Evolutionary conservation across 2,888 invertebrate genomes (phyloP).

Genomic region (Acronicta psi): DNA sequence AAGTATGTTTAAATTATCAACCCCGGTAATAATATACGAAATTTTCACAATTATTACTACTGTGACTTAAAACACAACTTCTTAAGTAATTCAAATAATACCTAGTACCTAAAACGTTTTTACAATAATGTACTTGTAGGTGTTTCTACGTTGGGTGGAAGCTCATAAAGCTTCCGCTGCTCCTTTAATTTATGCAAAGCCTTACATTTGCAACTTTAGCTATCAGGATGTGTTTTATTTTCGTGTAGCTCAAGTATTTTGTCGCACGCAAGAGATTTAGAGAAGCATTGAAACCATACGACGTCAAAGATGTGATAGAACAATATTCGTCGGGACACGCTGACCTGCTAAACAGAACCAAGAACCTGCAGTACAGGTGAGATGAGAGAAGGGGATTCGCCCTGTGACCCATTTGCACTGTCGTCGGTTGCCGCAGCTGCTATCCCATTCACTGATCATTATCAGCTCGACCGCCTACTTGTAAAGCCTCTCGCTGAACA

Average conservation of each 20-base stretch:
- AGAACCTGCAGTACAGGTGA: slow-evolving; percentile 95
- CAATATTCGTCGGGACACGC: slow-evolving; percentile 97
- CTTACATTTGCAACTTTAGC: slow-evolving; percentile 54
- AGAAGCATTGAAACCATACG: slow-evolving; percentile 97
- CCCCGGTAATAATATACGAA: background rate
- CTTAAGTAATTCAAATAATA: slow-evolving; percentile 7
- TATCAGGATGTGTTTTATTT: slow-evolving; percentile 82
- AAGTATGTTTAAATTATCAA: slow-evolving; percentile 1
- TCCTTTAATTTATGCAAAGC: slow-evolving; percentile 18
- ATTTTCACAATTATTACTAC: slow-evolving; percentile 1
- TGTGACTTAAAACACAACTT: slow-evolving; percentile 11
- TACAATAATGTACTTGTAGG: slow-evolving; percentile 4
- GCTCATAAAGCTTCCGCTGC: background rate
- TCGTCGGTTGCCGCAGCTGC: slow-evolving; percentile 52
- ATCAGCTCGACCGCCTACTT: slow-evolving; percentile 55
- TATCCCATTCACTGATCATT: slow-evolving; percentile 66
- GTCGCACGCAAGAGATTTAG: slow-evolving; percentile 97
- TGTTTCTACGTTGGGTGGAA: background rate
- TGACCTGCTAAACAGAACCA: slow-evolving; percentile 95
- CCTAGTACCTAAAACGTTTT: slow-evolving; percentile 5
- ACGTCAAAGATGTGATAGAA: slow-evolving; percentile 98
- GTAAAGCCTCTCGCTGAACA: slow-evolving; percentile 49
- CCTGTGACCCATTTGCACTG: slow-evolving; percentile 50
- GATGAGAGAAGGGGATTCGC: slow-evolving; percentile 62
- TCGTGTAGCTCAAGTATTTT: slow-evolving; percentile 94